Evolutionary conservation across 2,888 invertebrate genomes (phyloP).

Genomic region (Ernsta delagoae): DNA sequence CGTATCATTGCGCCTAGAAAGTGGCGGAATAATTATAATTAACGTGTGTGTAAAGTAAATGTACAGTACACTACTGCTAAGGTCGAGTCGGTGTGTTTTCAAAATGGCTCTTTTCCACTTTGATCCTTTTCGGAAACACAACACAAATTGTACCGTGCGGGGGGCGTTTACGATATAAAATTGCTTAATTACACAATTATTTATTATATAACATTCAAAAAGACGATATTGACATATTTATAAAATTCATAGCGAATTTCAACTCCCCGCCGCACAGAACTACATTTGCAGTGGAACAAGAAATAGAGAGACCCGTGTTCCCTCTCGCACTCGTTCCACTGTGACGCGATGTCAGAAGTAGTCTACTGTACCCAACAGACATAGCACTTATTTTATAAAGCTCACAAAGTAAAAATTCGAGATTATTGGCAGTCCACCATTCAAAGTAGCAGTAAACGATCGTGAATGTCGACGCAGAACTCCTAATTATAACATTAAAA

Average conservation of each 20-base stretch:
- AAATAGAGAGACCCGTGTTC: constrained; percentile 46
- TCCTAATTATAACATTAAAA: constrained; percentile 17
- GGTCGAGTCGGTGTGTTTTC: constrained; percentile 91
- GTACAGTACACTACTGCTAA: constrained; percentile 74
- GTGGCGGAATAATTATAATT: constrained; percentile 67
- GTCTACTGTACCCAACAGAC: constrained; percentile 68
- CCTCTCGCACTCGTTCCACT: constrained; percentile 60
- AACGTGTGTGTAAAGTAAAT: constrained; percentile 69
- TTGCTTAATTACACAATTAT: constrained; percentile 44
- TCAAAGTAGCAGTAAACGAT: constrained; percentile 41
- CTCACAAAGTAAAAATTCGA: constrained; percentile 69
- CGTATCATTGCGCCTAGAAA: constrained; percentile 67
- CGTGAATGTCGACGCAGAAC: constrained; percentile 3
- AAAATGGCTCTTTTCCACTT: constrained; percentile 94
- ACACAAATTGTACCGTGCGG: constrained; percentile 88
- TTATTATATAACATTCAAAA: constrained; percentile 45
- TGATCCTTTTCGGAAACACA: constrained; percentile 94
- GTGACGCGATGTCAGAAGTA: constrained; percentile 73
- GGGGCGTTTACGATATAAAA: constrained; percentile 48
- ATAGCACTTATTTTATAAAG: constrained; percentile 71
- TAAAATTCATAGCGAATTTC: constrained; percentile 42
- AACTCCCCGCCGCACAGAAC: constrained; percentile 55
- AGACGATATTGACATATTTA: constrained; percentile 54
- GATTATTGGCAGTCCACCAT: constrained; percentile 72
- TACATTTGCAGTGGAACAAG: constrained; percentile 72